Base-by-base conservation (phyloP, 2,888 invertebrate species). In the Trissoscelio sp. region DNA sequence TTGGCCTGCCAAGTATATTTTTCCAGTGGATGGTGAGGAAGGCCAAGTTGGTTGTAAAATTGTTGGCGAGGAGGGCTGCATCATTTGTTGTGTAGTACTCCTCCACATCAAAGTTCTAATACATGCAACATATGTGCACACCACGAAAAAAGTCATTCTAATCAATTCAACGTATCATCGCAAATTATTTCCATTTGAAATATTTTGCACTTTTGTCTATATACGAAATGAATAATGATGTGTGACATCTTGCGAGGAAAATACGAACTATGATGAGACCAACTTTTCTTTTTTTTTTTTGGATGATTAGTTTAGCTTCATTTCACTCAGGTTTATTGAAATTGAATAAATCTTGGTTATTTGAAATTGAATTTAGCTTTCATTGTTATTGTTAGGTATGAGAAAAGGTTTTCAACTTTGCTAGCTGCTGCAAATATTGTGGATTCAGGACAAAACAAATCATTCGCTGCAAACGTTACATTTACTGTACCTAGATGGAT, bases 51-150 rank as follows among this genome's bases (percentile, higher is more conserved):
- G 96, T 96, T 91, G 95, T 96, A 92, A 98, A 96, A 92, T 96
- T 97, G 93, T 98, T 97, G 91, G 97, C 96, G 92, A 98, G 95
- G 92, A 99, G 95, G 90, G 97, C 97, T 92, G 97, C 96, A 94
- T 99, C 99, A 91, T 97, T 97, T 88, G 97, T 97, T 92, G 97
- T 96, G 95, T 99, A 99, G 95, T 98, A 98, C 92, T 98, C 96
- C 92, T 97, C 96, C 92, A 95, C 95, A 93, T 96, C 96, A 94
- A 96, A 95, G 92, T 96, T 96, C 97, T 97, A 95, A 92, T 92
- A 89, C 90, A 91, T 90, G 89, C 89, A 90, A 90, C 88, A 90
- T 86, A 89, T 86, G 86, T 86, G 85, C 87, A 88, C 85, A 87
- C 87, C 86, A 88, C 84, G 84, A 58, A 85, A 85, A 84, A 87